phyloP scores from a whole-genome alignment of 92 coral and sea anemone species.

The Muricea muricata region DNA sequence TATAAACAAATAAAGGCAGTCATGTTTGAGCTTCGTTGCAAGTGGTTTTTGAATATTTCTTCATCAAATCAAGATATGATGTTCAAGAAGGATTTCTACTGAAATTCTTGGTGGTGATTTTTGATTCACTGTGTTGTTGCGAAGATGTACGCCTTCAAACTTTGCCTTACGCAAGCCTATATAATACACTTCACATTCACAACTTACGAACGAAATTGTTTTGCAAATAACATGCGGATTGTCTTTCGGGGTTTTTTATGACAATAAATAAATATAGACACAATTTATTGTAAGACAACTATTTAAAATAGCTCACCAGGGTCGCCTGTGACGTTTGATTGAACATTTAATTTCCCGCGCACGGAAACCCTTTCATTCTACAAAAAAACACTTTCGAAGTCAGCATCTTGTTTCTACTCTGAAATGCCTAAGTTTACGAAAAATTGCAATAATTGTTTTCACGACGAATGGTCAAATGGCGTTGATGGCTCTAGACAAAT shows the following conservation, averaged over 20 bases:
- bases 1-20: background rate
- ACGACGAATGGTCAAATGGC: background rate
- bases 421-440: conserved; percentile 1
- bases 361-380: background rate
- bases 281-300: background rate
- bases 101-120: background rate
- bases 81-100: background rate
- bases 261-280: background rate
- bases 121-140: background rate
- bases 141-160: background rate
- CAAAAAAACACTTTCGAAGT: background rate
- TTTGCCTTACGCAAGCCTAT: background rate
- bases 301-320: background rate
- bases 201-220: background rate
- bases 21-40: background rate
- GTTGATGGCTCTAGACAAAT: background rate
- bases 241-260: background rate
- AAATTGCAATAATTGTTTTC: background rate
- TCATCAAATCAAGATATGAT: background rate
- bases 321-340: background rate
- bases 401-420: background rate
- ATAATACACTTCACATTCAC: background rate
- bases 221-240: background rate
- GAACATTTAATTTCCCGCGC: background rate
- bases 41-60: background rate